phyloP scores from a whole-genome alignment of 2,888 invertebrate genomes.

The Eupithecia tripunctaria region DNA sequence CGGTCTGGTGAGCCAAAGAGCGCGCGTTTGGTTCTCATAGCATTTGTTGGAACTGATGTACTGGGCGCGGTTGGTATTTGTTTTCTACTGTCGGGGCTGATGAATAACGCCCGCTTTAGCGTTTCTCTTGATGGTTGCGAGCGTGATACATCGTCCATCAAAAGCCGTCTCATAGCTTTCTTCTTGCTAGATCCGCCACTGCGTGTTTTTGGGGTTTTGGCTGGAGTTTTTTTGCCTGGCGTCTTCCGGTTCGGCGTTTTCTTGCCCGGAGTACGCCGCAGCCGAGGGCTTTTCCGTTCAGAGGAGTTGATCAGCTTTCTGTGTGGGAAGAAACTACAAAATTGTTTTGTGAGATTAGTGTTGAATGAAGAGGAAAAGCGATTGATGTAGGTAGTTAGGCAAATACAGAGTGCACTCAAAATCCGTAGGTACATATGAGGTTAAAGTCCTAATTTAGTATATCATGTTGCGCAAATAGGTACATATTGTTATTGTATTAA shows the following conservation, averaged over 20 bases:
- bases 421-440: too few species aligned
- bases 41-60: constrained; percentile 72
- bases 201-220: constrained; percentile 81
- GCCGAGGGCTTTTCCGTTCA: constrained; percentile 78
- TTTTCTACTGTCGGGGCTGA: constrained; percentile 86
- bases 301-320: constrained; percentile 76
- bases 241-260: constrained; percentile 73
- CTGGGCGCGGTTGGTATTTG: constrained; percentile 60
- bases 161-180: constrained; percentile 77
- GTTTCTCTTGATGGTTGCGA: constrained; percentile 82
- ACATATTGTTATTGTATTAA: too few species aligned
- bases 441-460: too few species aligned
- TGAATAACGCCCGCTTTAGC: constrained; percentile 88
- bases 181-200: constrained; percentile 87
- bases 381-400: background rate
- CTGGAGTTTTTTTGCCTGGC: constrained; percentile 83
- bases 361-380: constrained; percentile 30
- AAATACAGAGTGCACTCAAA: background rate
- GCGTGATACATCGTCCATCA: constrained; percentile 72
- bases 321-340: constrained; percentile 80
- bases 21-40: constrained; percentile 86
- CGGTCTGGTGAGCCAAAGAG: constrained; percentile 86
- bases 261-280: constrained; percentile 80
- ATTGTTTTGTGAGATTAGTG: constrained; percentile 53
- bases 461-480: too few species aligned